Evolutionary conservation across 2,113 vertebrate genomes (phyloP).

Genomic region (Peucedramus taeniatus): DNA sequence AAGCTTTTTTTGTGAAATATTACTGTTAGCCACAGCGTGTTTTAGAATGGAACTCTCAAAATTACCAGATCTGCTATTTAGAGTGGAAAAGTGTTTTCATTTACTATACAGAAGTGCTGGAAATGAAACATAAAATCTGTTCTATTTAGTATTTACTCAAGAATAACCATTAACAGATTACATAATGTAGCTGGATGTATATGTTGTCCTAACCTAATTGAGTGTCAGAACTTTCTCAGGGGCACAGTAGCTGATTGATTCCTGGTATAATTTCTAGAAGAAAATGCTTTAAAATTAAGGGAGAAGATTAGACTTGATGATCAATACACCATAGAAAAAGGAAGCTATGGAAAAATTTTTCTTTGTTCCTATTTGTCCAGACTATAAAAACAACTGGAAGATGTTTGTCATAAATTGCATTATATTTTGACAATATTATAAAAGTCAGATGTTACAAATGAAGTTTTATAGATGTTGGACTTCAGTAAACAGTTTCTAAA

Average conservation of each 20-base stretch:
- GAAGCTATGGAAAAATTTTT: background rate
- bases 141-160: background rate
- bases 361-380: background rate
- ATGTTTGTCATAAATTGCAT: background rate
- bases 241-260: background rate
- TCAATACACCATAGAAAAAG: background rate
- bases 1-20: background rate
- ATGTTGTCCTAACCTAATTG: background rate
- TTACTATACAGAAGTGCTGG: accelerated
- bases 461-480: background rate
- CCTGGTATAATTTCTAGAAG: background rate
- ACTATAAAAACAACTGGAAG: background rate
- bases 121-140: background rate
- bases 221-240: background rate
- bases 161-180: background rate
- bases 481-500: background rate
- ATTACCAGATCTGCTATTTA: background rate
- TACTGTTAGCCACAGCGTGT: background rate
- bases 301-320: background rate
- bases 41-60: background rate
- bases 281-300: background rate
- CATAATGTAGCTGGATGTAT: background rate
- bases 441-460: background rate
- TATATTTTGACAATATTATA: background rate
- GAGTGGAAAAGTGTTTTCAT: background rate